These are phyloP conservation scores for Pocillopora damicornis DNA, from an alignment of 64 coral and sea anemone species.

Conservation along the genomic window DNA sequence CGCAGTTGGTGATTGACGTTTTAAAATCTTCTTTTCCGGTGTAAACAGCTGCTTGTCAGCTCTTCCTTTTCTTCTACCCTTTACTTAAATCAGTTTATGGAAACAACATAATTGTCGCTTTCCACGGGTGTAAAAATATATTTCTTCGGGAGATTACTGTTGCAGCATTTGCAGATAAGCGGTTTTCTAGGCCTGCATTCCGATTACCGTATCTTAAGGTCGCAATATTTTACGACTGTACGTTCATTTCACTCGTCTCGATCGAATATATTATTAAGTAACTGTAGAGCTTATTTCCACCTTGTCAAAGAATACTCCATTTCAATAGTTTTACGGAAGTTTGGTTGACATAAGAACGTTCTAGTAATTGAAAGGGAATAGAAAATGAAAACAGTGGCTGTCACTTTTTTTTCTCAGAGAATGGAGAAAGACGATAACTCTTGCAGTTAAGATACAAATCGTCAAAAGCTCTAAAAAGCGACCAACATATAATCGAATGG, in stretches of 20 bases:
- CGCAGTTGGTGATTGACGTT: not conserved
- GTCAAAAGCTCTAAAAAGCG: too few relatives aligned
- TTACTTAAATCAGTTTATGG: not conserved
- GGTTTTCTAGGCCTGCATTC: too few relatives aligned
- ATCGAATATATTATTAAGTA: not conserved
- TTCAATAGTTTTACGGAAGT: not conserved
- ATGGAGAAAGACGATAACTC: not conserved
- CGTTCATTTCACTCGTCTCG: not conserved
- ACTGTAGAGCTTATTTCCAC: not conserved
- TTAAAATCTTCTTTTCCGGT: not conserved
- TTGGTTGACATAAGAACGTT: slow-evolving; percentile 6
- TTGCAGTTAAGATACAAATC: too few relatives aligned
- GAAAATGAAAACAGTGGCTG: not conserved
- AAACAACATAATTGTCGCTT: not conserved
- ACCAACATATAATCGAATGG: too few relatives aligned
- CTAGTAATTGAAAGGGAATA: not conserved
- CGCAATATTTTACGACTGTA: too few relatives aligned
- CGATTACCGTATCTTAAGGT: too few relatives aligned
- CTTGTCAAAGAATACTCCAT: not conserved
- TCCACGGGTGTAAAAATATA: not conserved
- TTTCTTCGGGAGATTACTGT: too few relatives aligned
- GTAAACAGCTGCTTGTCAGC: not conserved
- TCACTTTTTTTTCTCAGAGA: not conserved
- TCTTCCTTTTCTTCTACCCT: not conserved
- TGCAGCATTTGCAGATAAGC: too few relatives aligned